Evolutionary conservation across 1,140 invertebrate species (phyloP).

Genomic region (Drosophila baimaii): DNA sequence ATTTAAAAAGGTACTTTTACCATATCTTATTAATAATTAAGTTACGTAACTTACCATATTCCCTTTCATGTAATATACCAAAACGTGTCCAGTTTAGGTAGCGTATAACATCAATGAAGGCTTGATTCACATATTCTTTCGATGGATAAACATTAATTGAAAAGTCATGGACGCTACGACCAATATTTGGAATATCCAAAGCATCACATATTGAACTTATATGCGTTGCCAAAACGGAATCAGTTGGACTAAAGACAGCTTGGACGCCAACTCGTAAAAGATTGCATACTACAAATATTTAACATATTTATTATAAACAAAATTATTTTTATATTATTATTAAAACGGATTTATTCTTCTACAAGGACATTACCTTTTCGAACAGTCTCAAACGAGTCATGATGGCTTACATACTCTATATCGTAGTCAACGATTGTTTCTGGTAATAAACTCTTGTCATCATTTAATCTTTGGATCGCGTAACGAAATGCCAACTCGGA

Average conservation of each 20-base stretch:
- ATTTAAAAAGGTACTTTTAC: too few species aligned
- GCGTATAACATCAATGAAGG: conserved; percentile 93
- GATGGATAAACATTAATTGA: conserved; percentile 96
- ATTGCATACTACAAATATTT: conserved; percentile 88
- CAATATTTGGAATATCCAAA: conserved; percentile 77
- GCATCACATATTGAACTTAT: conserved; percentile 95
- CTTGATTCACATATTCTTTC: conserved; percentile 91
- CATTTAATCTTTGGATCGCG: conserved; percentile 95
- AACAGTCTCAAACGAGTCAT: conserved; percentile 93
- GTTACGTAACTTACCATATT: conserved; percentile 51
- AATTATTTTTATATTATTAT: background rate
- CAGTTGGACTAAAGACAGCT: conserved; percentile 94
- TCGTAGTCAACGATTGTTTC: conserved; percentile 94
- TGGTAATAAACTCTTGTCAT: conserved; percentile 91
- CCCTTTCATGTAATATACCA: conserved; percentile 94
- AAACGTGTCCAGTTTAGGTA: conserved; percentile 97
- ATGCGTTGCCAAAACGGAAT: conserved; percentile 91
- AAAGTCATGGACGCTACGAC: conserved; percentile 86
- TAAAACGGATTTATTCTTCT: background rate
- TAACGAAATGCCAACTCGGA: conserved; percentile 95
- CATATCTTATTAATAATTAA: background rate
- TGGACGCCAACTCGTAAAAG: conserved; percentile 93
- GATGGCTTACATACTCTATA: conserved; percentile 92
- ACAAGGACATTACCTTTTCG: conserved; percentile 90
- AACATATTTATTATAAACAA: background rate